A percentile compares a stretch with the other conserved stretches of the same genome.
These are phyloP conservation scores for Hemiprocne comata DNA, from an alignment of 2,113 vertebrate species.

Conservation along the genomic window DNA sequence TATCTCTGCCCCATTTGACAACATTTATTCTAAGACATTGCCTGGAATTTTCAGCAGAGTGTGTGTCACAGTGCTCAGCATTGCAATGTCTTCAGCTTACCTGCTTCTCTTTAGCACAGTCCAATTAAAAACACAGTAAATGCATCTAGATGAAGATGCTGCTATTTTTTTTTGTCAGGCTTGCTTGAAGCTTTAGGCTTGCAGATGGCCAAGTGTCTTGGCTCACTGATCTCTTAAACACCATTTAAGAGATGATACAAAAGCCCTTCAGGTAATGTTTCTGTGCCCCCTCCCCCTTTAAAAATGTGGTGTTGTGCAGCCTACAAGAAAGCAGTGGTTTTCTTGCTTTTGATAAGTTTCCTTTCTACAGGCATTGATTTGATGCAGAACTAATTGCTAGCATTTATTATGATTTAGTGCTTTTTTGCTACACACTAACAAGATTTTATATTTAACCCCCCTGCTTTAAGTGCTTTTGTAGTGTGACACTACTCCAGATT, in stretches of 20 bases:
- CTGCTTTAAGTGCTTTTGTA: not conserved
- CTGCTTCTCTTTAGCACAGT: not conserved
- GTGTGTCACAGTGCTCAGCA: not conserved
- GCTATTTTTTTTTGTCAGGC: not conserved
- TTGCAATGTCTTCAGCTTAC: not conserved
- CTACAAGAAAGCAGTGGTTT: not conserved
- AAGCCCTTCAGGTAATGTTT: not conserved
- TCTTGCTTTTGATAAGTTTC: not conserved
- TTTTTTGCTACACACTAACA: not conserved
- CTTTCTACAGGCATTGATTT: not conserved
- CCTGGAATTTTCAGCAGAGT: not conserved
- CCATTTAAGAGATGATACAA: not conserved
- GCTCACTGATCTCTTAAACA: not conserved
- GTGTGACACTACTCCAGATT: not conserved
- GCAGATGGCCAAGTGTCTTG: not conserved
- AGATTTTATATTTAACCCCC: not conserved
- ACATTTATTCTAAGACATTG: not conserved
- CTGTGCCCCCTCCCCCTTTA: not conserved
- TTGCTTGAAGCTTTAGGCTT: slow-evolving; percentile 1
- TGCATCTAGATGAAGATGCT: not conserved
- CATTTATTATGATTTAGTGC: not conserved
- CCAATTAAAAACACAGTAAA: slow-evolving; percentile 9
- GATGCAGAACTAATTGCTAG: not conserved
- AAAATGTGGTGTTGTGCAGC: not conserved
- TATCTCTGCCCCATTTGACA: not conserved